Percentiles rank a stretch among this genome's conserved stretches.
These are phyloP conservation scores for Bombyx huttoni DNA, from an alignment of 2,888 invertebrate genomes.

Conservation along the genomic window DNA sequence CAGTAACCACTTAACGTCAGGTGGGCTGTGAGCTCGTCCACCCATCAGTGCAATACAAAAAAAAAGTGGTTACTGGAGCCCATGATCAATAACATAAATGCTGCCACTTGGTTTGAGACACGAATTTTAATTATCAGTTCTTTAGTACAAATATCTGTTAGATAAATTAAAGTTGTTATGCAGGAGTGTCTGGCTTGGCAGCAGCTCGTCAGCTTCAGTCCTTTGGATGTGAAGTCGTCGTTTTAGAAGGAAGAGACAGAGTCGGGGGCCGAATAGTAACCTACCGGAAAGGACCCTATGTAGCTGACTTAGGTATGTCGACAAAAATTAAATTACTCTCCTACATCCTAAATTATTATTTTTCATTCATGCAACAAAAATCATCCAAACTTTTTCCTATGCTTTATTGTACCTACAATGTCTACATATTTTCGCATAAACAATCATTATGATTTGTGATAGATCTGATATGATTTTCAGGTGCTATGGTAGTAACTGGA, in stretches of 20 bases:
- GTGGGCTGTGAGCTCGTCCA: no score
- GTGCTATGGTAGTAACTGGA: constrained; percentile 98
- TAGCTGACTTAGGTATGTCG: constrained; percentile 75
- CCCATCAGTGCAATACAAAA: no score
- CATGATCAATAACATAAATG: no score
- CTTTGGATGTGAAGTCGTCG: constrained; percentile 95
- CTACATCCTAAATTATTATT: neutral
- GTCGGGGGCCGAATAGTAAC: constrained; percentile 98
- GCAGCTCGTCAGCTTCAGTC: constrained; percentile 95
- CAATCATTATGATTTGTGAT: no score
- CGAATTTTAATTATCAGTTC: no score
- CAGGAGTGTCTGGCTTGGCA: constrained; percentile 94
- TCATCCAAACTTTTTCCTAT: no score
- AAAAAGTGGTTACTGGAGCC: no score
- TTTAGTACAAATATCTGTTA: neutral
- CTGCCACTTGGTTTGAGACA: no score
- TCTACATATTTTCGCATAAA: no score
- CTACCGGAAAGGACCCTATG: constrained; percentile 89
- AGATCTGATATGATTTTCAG: constrained; percentile 61
- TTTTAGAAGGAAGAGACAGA: constrained; percentile 89
- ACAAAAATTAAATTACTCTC: neutral
- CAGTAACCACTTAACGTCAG: no score
- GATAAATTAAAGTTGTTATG: constrained; percentile 14
- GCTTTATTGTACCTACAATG: no score
- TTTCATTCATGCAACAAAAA: no score